Evolutionary conservation across 2,113 vertebrate genomes (phyloP).

Genomic region (Puffinus mauretanicus): DNA sequence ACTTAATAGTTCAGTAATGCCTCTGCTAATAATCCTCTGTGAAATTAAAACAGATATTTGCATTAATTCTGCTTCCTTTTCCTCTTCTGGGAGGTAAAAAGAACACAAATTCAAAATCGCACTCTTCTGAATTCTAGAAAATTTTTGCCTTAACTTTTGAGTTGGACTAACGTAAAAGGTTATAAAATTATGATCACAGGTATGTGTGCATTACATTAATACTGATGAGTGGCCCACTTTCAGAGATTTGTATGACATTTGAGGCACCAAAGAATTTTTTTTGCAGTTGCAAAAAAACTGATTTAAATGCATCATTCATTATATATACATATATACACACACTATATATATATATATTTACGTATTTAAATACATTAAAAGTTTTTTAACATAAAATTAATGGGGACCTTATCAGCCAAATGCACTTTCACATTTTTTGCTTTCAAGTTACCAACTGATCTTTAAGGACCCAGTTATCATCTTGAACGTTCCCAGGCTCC

Average conservation of each 20-base stretch:
- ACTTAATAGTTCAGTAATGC: neutral
- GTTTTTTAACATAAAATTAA: neutral
- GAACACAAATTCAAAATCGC: neutral
- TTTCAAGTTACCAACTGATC: neutral
- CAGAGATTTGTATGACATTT: neutral
- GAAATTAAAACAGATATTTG: neutral
- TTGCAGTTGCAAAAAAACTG: neutral
- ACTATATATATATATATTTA: conserved; percentile 16
- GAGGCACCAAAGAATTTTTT: conserved; percentile 59
- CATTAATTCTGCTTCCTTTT: neutral
- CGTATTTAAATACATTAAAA: neutral
- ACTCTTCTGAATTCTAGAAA: neutral
- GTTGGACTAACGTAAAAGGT: neutral
- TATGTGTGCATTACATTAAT: conserved; percentile 32
- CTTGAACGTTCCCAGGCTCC: neutral
- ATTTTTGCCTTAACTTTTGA: conserved; percentile 37
- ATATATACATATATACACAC: neutral
- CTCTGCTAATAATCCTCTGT: conserved; percentile 23
- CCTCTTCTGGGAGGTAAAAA: neutral
- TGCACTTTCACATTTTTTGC: conserved; percentile 20
- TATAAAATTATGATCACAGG: conserved; percentile 65
- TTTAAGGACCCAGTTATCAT: neutral
- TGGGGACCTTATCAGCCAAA: neutral
- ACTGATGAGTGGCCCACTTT: neutral
- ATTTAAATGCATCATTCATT: neutral